Conservation (phyloP, 1,140 invertebrate species). For the Philotrypesis tridentata region DNA sequence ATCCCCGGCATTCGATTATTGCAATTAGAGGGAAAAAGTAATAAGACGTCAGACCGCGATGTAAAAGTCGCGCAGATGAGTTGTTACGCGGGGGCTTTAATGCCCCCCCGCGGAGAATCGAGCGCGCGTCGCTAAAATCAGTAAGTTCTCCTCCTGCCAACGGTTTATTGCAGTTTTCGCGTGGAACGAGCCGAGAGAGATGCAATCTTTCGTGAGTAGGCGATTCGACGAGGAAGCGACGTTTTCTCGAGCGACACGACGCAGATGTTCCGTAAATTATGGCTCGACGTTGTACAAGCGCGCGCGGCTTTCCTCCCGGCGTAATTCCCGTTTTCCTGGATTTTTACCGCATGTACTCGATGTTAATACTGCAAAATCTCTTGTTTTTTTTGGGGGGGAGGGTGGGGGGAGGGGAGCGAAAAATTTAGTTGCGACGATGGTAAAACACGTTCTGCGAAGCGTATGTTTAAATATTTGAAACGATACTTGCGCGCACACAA, state of each 20-base stretch:
- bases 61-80: slow-evolving; percentile 12
- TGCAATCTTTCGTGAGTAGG: neutral
- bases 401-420: no score
- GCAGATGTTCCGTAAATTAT: neutral
- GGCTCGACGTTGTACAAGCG: neutral
- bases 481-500: no score
- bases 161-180: neutral
- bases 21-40: no score
- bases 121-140: slow-evolving; percentile 26
- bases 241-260: neutral
- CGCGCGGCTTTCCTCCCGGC: no score
- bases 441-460: no score
- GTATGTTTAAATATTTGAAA: no score
- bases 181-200: neutral
- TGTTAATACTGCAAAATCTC: no score
- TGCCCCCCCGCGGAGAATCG: neutral
- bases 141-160: neutral
- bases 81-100: slow-evolving; percentile 17
- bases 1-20: no score
- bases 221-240: neutral
- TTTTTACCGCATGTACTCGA: neutral
- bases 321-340: neutral
- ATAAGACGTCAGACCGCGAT: neutral
- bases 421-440: no score
- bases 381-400: no score